Base-by-base conservation (phyloP, 2,113 vertebrate species). In the Casuarius casuarius region DNA sequence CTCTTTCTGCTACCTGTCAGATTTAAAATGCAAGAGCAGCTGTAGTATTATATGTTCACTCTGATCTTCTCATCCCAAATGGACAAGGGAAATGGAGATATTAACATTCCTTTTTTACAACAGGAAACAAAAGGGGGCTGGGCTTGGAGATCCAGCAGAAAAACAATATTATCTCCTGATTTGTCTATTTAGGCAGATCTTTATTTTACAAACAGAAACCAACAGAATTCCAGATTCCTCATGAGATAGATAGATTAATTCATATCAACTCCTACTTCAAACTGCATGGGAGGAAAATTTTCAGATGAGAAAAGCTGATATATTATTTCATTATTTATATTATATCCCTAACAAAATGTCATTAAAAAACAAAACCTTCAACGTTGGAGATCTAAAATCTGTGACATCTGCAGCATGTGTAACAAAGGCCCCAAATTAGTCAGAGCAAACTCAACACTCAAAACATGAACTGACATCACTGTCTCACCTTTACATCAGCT, bases 341-440 rank as follows among this genome's bases (percentile, higher is more conserved):
- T 46, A 16, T 95, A 79, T 85, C 84, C 80, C 62, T 49, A 95
- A 44, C 17, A 59, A 95, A 89, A 87, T 66, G 49, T 56, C n/a
- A 79, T 63, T 84, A 94, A 87, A 28, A 68, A 62, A 48, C 31
- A 79, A 92, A 91, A 77, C 31, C 49, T 87, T 95, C 84, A 89
- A n/a, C 73, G 42, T 61, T 0, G 79, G 78, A 87, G 81, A 80
- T 70, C 63, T 26, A 87, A 90, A 92, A 87, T 79, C 51, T 82
- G 81, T 96, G 91, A 96, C 62, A 94, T 91, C 82, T 89, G 62
- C 46, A 68, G 62, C 46, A 46, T 14, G 21, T 80, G 51, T 70
- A 91, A 79, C 71, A 94, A 94, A 80, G 78, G 56, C 59, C 49
- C 29, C 54, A 82, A 87, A 95, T 92, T 71, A 94, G 49, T 70